Evolutionary conservation across 2,113 vertebrate species (phyloP).

Genomic region (Panthera tigris): DNA sequence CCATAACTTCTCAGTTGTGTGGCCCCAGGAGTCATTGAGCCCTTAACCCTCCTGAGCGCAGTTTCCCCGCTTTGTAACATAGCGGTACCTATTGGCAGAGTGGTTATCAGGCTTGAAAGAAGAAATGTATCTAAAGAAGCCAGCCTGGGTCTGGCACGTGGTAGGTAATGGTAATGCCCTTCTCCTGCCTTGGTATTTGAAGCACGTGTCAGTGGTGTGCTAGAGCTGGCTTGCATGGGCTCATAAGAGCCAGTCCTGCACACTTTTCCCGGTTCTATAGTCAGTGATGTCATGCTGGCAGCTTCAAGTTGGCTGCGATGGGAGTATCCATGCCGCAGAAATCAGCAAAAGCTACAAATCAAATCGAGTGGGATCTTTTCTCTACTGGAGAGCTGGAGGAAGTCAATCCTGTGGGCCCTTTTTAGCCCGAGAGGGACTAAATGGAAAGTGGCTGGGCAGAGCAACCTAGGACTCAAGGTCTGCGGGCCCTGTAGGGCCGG

Average conservation of each 20-base stretch:
- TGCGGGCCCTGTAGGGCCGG: neutral
- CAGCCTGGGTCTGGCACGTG: neutral
- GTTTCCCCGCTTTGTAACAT: neutral
- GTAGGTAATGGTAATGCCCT: neutral
- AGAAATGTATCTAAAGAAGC: neutral
- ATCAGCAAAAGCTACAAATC: conserved; percentile 13
- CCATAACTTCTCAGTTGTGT: neutral
- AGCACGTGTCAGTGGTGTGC: neutral
- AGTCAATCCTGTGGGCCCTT: neutral
- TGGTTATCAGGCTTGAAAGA: neutral
- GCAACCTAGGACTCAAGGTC: neutral
- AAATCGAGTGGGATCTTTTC: neutral
- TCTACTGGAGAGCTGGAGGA: neutral
- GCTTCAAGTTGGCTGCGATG: neutral
- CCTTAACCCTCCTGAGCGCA: neutral
- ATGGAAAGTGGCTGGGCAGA: neutral
- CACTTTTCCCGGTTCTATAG: neutral
- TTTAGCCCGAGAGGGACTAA: neutral
- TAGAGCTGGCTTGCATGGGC: neutral
- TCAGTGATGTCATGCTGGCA: conserved; percentile 19
- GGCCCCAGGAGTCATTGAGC: neutral
- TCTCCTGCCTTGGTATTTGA: neutral
- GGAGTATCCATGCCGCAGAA: conserved; percentile 16
- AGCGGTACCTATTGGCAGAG: neutral
- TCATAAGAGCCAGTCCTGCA: neutral